These are phyloP conservation scores for Marcusenius ussheri DNA, from an alignment of 2,113 vertebrate species.

Conservation along the genomic window DNA sequence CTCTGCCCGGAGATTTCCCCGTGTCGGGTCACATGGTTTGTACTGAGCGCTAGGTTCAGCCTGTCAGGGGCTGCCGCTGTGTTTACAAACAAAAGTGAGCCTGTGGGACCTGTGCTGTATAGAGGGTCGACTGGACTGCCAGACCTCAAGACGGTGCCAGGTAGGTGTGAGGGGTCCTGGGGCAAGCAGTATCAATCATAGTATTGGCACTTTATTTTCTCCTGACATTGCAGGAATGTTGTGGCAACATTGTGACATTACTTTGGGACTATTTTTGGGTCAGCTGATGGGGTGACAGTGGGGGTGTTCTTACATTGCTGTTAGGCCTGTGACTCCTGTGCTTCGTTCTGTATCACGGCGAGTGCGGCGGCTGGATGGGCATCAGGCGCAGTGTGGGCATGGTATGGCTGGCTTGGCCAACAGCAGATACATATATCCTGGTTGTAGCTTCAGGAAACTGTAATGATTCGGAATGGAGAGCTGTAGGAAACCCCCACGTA, in stretches of 20 bases:
- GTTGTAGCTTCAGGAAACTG: background rate
- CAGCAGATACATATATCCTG: background rate
- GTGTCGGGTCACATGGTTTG: constrained; percentile 41
- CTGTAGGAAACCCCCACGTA: background rate
- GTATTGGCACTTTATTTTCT: background rate
- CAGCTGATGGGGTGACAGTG: background rate
- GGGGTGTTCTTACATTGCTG: background rate
- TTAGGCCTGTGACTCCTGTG: background rate
- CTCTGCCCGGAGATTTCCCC: background rate
- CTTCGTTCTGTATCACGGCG: background rate
- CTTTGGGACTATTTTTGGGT: background rate
- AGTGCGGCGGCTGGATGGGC: background rate
- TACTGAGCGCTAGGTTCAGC: constrained; percentile 26
- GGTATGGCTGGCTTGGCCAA: background rate
- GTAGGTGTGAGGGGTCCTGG: background rate
- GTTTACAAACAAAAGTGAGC: constrained; percentile 47
- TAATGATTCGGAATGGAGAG: background rate
- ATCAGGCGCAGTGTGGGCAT: background rate
- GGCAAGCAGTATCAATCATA: background rate
- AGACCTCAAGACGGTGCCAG: background rate
- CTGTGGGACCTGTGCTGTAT: background rate
- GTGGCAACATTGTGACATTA: background rate
- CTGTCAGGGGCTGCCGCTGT: constrained; percentile 20
- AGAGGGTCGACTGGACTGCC: background rate
- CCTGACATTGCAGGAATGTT: background rate